Percentiles rank a stretch among this genome's conserved stretches.
phyloP scores from a whole-genome alignment of 2,797 vertebrate genomes.

The Schizopygopsis malacanthus region DNA sequence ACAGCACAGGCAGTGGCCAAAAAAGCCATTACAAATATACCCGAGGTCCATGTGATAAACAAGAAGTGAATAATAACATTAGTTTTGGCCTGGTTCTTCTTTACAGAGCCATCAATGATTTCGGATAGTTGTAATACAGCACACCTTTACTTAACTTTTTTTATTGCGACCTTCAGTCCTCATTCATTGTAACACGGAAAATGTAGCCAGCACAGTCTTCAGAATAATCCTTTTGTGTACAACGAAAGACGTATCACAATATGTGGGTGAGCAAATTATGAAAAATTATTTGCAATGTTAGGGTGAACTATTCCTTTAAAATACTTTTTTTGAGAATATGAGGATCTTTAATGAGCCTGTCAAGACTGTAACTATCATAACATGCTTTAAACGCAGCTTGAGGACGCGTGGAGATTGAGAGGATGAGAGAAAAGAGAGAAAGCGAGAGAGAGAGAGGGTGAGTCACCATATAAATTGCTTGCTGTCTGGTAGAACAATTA shows the following conservation, averaged over 20 bases:
- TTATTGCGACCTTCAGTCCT: not conserved
- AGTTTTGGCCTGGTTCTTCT: slow-evolving; percentile 1
- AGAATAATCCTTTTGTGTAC: not conserved
- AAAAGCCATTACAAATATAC: not conserved
- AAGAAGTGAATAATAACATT: not conserved
- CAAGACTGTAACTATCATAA: slow-evolving; percentile 47
- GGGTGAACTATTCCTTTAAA: slow-evolving; percentile 10
- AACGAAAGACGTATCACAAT: not conserved
- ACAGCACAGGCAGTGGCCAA: not conserved
- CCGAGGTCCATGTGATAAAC: not conserved
- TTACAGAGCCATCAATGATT: slow-evolving; percentile 2
- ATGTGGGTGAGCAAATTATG: not conserved
- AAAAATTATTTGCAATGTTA: slow-evolving; percentile 6
- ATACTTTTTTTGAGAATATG: slow-evolving; percentile 17
- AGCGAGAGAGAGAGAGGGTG: slow-evolving; percentile 11
- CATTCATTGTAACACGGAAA: slow-evolving; percentile 7
- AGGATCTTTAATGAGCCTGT: slow-evolving; percentile 50
- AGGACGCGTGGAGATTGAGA: slow-evolving; percentile 29
- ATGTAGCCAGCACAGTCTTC: not conserved
- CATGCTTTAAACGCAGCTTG: slow-evolving; percentile 57
- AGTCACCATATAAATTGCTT: slow-evolving; percentile 48
- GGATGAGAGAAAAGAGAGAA: slow-evolving; percentile 28
- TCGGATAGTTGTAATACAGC: not conserved
- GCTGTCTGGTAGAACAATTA: slow-evolving; percentile 50
- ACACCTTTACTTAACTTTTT: slow-evolving; percentile 1